Evolutionary conservation across 1,140 invertebrate genomes (phyloP), one percentile per base, ranked within the genome.

Genomic region (Listronotus oregonensis): DNA sequence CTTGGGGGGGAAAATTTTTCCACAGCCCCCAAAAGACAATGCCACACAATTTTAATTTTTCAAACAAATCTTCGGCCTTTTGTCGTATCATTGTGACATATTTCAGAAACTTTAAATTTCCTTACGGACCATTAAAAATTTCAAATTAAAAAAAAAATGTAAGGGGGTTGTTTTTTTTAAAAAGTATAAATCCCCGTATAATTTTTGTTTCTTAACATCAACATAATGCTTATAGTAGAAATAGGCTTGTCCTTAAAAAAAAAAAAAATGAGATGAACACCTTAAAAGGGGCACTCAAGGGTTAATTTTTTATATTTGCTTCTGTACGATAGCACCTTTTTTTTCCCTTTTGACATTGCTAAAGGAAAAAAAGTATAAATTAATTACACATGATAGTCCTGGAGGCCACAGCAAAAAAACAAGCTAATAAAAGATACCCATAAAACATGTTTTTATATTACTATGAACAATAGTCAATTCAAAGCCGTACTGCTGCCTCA

Each of bases 111-210:
- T 59, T 75, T 75, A 42, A 71, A 69, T 47, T 75, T 74, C 27
- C 71, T 49, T 14, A 73, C 43, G 65, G 65, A 4, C 71, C 69
- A 11, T 65, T 55, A 17, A 64, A 55, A 1, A 83, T 66, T 54
- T 82, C 78, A 67, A 83, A 78, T 63, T 82, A 65, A 82, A 83
- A 47, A 78, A 72, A 65, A 78, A 77, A 44, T 82, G 73, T 49
- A 77, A 63, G n/a, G 4, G 81, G 81, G 32, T 59, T 60, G 61
- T 75, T 76, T 56, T 80, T 78, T 17, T 83, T 81, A 12, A 83
- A 68, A 10, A 73, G n/a, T n/a, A n/a, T n/a, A n/a, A n/a, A n/a
- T n/a, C 62, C 79, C 80, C 82, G 59, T 78, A 82, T 2, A 74
- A 74, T 73, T 79, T 78, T 49, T 81, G 74, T 55, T 78, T 75